Percentiles rank a stretch among this genome's conserved stretches.
Conservation (phyloP, 1,140 invertebrate species). For the Lepidurus apus region DNA sequence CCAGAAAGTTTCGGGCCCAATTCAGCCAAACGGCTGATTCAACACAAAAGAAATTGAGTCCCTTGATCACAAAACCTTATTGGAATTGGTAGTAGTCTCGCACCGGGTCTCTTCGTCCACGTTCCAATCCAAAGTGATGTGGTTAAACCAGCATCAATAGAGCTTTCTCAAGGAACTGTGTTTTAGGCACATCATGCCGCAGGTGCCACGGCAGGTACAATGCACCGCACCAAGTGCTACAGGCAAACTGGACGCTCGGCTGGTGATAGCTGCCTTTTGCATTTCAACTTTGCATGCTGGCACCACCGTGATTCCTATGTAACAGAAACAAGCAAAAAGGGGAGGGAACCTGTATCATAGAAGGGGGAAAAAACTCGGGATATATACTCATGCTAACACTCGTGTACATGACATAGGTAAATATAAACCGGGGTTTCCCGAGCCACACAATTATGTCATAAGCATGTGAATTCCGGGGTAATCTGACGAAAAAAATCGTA, state of each 20-base stretch:
- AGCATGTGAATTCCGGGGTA: too few relatives aligned
- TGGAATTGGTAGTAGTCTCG: too few relatives aligned
- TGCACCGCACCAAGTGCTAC: slow-evolving; percentile 13
- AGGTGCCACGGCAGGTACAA: slow-evolving; percentile 3
- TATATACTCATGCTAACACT: too few relatives aligned
- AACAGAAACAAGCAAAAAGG: background rate
- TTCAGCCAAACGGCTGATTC: background rate
- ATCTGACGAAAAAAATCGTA: background rate
- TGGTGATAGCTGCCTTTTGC: background rate
- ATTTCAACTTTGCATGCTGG: background rate
- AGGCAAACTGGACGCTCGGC: slow-evolving; percentile 12
- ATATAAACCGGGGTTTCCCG: too few relatives aligned
- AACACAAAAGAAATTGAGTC: background rate
- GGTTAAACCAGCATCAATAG: background rate
- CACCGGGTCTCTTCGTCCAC: slow-evolving; percentile 20
- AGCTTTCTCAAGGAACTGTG: slow-evolving; percentile 21
- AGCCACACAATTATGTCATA: too few relatives aligned
- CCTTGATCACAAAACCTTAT: background rate
- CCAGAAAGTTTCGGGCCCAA: background rate
- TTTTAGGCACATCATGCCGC: slow-evolving; percentile 17
- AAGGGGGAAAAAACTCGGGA: background rate
- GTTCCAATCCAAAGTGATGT: background rate
- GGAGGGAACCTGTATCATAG: background rate
- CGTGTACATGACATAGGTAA: too few relatives aligned
- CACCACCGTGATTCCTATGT: slow-evolving; percentile 13